Conservation (phyloP, 1,140 invertebrate species). For the Drosophila funebris region DNA sequence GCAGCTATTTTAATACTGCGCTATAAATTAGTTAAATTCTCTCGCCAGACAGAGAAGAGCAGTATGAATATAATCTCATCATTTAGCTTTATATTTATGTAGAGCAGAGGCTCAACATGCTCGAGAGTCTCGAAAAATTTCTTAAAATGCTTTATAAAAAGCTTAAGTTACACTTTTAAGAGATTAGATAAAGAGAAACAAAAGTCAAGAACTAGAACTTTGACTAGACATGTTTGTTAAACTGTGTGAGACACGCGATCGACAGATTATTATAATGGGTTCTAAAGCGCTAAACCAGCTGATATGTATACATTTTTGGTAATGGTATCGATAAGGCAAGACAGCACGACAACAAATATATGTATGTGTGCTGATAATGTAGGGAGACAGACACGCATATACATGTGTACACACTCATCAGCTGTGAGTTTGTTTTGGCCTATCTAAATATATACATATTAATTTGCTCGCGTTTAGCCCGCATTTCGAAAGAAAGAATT, state of each 20-base stretch:
- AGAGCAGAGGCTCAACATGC: background rate
- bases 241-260: background rate
- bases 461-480: background rate
- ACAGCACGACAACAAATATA: too few species aligned
- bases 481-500: background rate
- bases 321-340: constrained; percentile 9
- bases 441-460: constrained; percentile 5
- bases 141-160: background rate
- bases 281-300: background rate
- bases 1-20: constrained; percentile 48
- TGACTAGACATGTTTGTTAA: background rate
- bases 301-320: background rate
- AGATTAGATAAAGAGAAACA: background rate
- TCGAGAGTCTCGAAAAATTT: background rate
- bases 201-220: background rate
- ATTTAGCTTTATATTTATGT: background rate
- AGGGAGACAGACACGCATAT: background rate
- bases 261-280: background rate
- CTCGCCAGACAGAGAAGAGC: background rate
- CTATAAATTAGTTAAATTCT: constrained; percentile 15
- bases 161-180: background rate
- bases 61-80: background rate
- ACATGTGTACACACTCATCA: background rate
- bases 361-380: too few species aligned
- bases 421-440: constrained; percentile 18